phyloP scores from a whole-genome alignment of 2,113 vertebrate genomes.

The Psilopogon haemacephalus region DNA sequence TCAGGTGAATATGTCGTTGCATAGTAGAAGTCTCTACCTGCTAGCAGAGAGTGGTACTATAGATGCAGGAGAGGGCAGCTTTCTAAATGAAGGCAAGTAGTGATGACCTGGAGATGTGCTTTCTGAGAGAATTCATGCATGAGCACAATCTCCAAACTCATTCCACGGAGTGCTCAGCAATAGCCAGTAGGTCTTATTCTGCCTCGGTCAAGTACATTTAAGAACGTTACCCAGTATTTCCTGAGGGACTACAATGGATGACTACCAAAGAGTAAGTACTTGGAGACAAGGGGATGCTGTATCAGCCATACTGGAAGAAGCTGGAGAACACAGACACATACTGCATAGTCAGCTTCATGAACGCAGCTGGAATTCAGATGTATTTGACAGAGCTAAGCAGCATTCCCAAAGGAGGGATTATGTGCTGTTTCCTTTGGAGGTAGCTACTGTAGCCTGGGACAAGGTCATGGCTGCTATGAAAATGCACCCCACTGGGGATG shows the following conservation, averaged over 20 bases:
- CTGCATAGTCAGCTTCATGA: constrained; percentile 43
- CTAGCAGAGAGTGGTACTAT: background rate
- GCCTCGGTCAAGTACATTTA: background rate
- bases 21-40: background rate
- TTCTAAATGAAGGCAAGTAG: background rate
- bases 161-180: background rate
- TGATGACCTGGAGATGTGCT: background rate
- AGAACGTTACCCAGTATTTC: background rate
- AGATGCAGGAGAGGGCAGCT: background rate
- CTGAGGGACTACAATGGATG: background rate
- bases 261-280: background rate
- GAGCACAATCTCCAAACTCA: background rate
- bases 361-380: constrained; percentile 58
- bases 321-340: background rate
- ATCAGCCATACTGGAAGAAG: background rate
- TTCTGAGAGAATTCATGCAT: background rate
- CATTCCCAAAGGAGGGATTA: constrained; percentile 10
- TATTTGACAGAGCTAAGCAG: constrained; percentile 18
- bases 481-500: background rate
- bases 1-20: background rate
- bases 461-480: background rate
- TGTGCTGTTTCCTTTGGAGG: constrained; percentile 52
- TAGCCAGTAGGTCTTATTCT: background rate
- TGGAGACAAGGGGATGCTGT: background rate
- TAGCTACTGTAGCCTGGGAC: constrained; percentile 28